Percentiles rank a stretch among this genome's conserved stretches.
These are phyloP conservation scores for Xerus rutilus DNA, from an alignment of 2,797 vertebrate genomes.

Conservation along the genomic window DNA sequence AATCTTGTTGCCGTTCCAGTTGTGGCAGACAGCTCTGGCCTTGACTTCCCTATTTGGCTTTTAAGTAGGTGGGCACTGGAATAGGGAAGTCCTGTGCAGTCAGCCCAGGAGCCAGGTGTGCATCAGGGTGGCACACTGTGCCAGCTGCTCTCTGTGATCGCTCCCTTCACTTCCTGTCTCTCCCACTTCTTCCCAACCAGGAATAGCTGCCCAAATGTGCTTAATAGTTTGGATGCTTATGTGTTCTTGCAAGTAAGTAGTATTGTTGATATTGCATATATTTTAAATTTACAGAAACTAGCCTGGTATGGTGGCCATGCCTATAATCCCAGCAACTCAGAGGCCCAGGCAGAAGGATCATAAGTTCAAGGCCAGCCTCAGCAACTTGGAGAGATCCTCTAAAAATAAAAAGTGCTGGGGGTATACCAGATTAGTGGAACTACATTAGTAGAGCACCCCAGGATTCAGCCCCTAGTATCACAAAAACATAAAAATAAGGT, in stretches of 20 bases:
- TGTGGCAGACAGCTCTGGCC: background rate
- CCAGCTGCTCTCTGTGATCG: background rate
- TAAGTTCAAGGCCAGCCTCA: no score
- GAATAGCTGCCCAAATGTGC: background rate
- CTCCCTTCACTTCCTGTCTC: background rate
- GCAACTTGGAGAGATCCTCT: no score
- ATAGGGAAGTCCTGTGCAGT: slow-evolving; percentile 2
- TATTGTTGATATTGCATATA: background rate
- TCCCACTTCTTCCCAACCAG: background rate
- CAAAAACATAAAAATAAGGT: no score
- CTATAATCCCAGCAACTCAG: no score
- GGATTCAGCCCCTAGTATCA: no score
- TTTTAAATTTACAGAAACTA: background rate
- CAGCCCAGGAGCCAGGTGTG: no score
- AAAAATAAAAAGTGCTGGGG: no score
- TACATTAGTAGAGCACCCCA: no score
- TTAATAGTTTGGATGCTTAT: background rate
- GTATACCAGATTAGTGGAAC: no score
- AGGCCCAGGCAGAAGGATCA: no score
- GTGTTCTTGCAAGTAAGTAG: background rate
- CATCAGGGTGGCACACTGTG: no score
- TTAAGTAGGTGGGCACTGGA: background rate
- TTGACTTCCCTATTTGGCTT: slow-evolving; percentile 44
- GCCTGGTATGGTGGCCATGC: no score
- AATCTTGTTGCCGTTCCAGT: background rate